A percentile compares a stretch with the other conserved stretches of the same genome.
These are phyloP conservation scores for Antheraea yamamai DNA, from an alignment of 2,888 invertebrate genomes.

Conservation along the genomic window DNA sequence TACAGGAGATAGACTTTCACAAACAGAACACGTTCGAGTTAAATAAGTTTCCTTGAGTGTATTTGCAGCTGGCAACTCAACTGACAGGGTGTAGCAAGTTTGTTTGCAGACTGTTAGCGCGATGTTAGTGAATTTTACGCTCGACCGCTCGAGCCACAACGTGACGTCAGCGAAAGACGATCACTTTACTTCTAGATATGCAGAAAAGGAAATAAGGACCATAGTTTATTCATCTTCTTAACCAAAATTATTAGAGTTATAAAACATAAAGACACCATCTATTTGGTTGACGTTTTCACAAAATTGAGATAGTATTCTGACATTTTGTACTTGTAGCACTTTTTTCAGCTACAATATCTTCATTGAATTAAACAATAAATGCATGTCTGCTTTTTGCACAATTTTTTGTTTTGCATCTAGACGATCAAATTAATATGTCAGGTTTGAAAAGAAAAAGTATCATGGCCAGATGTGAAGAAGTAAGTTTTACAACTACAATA, in stretches of 20 bases:
- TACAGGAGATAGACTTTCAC: slow-evolving; percentile 14
- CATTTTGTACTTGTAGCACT: background rate
- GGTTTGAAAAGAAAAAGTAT: background rate
- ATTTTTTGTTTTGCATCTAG: background rate
- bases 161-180: background rate
- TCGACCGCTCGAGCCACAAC: slow-evolving; percentile 25
- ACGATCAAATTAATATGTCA: background rate
- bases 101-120: slow-evolving; percentile 36
- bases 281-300: background rate
- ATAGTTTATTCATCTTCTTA: background rate
- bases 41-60: slow-evolving; percentile 40
- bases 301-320: background rate
- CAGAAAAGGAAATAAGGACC: background rate
- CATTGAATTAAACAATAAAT: too few species aligned
- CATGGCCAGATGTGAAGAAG: background rate
- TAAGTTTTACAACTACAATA: background rate
- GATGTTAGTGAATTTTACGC: slow-evolving; percentile 49
- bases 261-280: background rate
- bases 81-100: slow-evolving; percentile 40
- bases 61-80: slow-evolving; percentile 36
- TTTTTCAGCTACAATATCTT: background rate
- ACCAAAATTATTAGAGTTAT: background rate
- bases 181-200: background rate
- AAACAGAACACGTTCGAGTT: slow-evolving; percentile 37
- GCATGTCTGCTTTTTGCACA: background rate